Percentiles rank a stretch among this genome's conserved stretches.
phyloP scores from a whole-genome alignment of 1,140 invertebrate species.

The Prorops nasuta region DNA sequence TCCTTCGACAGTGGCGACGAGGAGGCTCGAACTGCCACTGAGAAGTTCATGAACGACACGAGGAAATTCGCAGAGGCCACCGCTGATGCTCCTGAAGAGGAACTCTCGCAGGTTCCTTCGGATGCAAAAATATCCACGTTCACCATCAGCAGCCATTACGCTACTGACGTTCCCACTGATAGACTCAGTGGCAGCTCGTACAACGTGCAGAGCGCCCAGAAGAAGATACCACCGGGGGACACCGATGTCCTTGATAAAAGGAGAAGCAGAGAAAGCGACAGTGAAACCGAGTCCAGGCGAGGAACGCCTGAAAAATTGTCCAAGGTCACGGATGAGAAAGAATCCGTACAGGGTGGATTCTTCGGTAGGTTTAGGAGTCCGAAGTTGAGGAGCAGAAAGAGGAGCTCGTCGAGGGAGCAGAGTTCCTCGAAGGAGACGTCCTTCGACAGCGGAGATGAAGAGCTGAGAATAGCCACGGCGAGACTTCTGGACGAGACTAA shows the following conservation, averaged over 20 bases:
- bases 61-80: conserved; percentile 23
- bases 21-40: conserved; percentile 29
- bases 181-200: conserved; percentile 31
- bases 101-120: conserved; percentile 1
- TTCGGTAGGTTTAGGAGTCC: conserved; percentile 48
- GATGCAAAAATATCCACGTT: conserved; percentile 24
- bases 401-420: conserved; percentile 41
- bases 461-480: conserved; percentile 28
- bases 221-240: background rate
- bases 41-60: conserved; percentile 35
- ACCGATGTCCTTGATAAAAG: background rate
- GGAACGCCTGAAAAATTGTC: background rate
- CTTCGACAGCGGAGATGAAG: conserved; percentile 48
- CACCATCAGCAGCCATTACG: conserved; percentile 11
- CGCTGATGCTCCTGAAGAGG: background rate
- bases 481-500: conserved; percentile 38
- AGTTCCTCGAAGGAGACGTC: conserved; percentile 34
- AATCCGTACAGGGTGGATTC: conserved; percentile 36
- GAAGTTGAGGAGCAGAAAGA: conserved; percentile 37
- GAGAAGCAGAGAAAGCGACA: background rate
- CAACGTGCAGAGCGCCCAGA: conserved; percentile 18
- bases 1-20: conserved; percentile 43
- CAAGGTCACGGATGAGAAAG: conserved; percentile 31
- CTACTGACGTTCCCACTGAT: conserved; percentile 26
- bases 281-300: background rate